Base-by-base conservation (phyloP, 2,888 invertebrate genomes). In the Dynastes tityus region DNA sequence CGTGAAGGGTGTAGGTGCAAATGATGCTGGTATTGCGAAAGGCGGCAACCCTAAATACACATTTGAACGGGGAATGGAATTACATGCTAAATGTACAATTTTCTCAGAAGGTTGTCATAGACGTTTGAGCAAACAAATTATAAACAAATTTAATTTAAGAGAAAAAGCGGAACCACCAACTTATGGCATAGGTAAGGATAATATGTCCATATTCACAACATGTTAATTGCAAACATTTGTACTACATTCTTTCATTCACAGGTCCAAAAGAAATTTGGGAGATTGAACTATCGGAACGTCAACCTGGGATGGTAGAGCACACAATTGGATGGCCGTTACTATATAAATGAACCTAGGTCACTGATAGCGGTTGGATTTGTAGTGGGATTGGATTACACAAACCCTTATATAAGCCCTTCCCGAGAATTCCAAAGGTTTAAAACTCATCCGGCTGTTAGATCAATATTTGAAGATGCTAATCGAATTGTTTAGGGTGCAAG, bases 81-180 rank as follows among this genome's bases (percentile, higher is more conserved):
- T 99, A 81, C 97, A 98, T 87, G 97, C 99, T 1, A 98, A 98
- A 88, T 95, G 97, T 81, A 99, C 99, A 0, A 96, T 99, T 82
- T 98, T 99, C 87, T 96, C 98, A 55, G 99, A 99, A 91, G 95
- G 99, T 58, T 99, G 99, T 86, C 98, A 98, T 84, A 99, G 99
- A 0, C 98, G 99, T 89, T 90, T 99, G 65, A 94, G 97, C 0
- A 99, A 99, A 88, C 96, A 96, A 88, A 89, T 99, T 0, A 93
- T 94, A 82, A 92, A 92, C 76, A 94, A 94, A 85, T 97, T 96
- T 86, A 93, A 96, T 84, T 91, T 99, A 64, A 91, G 96, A 80
- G 93, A 93, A 77, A 92, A 95, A 27, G 93, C 94, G 84, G 95
- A 97, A 83, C 95, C 97, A 0, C 98, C 98, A 88, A 95, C 97